Conservation (phyloP, 2,797 vertebrate genomes). For the Phaenicophaeus curvirostris region DNA sequence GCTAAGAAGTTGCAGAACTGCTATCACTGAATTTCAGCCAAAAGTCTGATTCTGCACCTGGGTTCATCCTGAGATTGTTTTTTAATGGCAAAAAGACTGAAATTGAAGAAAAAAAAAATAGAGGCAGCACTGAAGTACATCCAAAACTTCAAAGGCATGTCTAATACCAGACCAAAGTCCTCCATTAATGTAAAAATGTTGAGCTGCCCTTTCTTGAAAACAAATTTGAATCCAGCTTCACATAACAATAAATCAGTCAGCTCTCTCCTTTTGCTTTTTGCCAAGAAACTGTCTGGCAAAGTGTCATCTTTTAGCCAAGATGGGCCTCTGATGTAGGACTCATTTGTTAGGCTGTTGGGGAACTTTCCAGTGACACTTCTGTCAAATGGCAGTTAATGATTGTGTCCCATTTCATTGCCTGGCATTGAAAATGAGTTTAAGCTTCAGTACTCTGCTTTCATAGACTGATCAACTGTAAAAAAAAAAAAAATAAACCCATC, state of each 20-base stretch:
- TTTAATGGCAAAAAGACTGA: background rate
- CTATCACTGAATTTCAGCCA: background rate
- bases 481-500: no score
- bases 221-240: slow-evolving; percentile 29
- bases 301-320: slow-evolving; percentile 5
- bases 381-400: background rate
- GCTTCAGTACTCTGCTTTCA: background rate
- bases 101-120: background rate
- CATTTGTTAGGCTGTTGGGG: slow-evolving; percentile 43
- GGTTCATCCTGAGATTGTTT: background rate
- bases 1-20: background rate
- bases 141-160: background rate
- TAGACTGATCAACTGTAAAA: background rate
- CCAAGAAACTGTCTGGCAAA: slow-evolving; percentile 64
- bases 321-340: background rate
- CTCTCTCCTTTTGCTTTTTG: slow-evolving; percentile 19
- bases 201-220: slow-evolving; percentile 8
- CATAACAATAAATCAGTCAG: slow-evolving; percentile 24
- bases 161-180: background rate
- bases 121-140: background rate
- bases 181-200: background rate
- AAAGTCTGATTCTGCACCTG: background rate
- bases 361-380: slow-evolving; percentile 11
- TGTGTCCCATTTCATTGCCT: background rate
- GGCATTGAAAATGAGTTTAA: background rate